Conservation (phyloP, 2,113 vertebrate genomes). For the Phyllostomus discolor region DNA sequence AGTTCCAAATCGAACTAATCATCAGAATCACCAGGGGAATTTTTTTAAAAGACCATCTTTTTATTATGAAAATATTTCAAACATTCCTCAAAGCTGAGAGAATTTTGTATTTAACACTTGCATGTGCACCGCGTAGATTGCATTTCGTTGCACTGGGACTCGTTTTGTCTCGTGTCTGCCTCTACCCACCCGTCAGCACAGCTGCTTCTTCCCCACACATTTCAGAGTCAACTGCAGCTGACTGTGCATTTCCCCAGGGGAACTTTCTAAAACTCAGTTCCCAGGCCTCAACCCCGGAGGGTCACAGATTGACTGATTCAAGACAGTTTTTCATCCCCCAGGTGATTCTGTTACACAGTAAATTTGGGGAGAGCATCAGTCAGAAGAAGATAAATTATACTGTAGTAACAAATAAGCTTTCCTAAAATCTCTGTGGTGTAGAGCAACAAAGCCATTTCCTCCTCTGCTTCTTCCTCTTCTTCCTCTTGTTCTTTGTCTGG, state of each 20-base stretch:
- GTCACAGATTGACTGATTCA: neutral
- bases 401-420: neutral
- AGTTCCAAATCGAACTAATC: neutral
- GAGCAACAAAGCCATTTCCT: neutral
- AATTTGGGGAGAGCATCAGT: neutral
- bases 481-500: neutral
- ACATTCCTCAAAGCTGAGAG: neutral
- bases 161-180: neutral
- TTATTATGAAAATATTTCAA: slow-evolving; percentile 3
- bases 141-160: neutral
- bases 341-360: neutral
- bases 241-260: neutral
- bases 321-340: neutral
- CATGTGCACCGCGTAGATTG: neutral
- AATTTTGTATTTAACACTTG: neutral
- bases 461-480: neutral
- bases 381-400: neutral
- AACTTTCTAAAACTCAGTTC: neutral
- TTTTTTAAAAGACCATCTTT: neutral
- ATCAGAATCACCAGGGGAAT: neutral
- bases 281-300: neutral
- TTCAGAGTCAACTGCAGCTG: neutral
- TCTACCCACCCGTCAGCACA: too few species aligned
- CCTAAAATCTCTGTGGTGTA: neutral
- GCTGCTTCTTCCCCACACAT: neutral